Evolutionary conservation across 2,797 vertebrate genomes (phyloP), one percentile per base, ranked within the genome.

Genomic region (Echiichthys vipera): DNA sequence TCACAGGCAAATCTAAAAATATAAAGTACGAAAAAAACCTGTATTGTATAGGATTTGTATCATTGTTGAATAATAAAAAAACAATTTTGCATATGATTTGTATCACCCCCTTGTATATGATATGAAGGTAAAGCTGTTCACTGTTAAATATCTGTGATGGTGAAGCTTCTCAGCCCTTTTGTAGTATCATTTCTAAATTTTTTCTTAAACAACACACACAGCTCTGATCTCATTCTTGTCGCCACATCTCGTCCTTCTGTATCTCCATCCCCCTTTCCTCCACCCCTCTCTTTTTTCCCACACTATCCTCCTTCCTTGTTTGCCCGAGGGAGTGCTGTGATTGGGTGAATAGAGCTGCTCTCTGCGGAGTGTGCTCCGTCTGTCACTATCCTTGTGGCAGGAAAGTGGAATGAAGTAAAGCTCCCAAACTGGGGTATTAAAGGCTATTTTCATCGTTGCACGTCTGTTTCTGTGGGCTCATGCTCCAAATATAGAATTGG

Each of bases 381-480:
- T 90, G 89, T 90, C 88, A 85, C 88, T 74, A 78, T 84, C 86
- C 80, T 83, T 82, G 88, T 92, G 83, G 80, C 84, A 88, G 82
- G 77, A 91, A 79, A 92, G 87, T 82, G 82, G 76, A 91, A 92
- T 88, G 81, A 83, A 91, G 88, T 88, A 84, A 89, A 90, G 89
- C 91, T 89, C 84, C 90, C 85, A 94, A 95, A 94, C 91, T 89
- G 91, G 90, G 90, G 90, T 93, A 92, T 93, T 91, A 87, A 69
- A 82, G 88, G 87, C 90, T 94, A 95, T 94, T 95, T 94, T 81
- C 90, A 90, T 92, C 87, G 65, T 29, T 63, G 81, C 71, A 77
- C 65, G 83, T 83, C 90, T 92, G 87, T 92, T 93, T 94, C 91
- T 92, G 88, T 90, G 86, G 92, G 91, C 91, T 91, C 88, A 87